Evolutionary conservation across 2,888 invertebrate genomes (phyloP).

Genomic region (Amblyteles armatorius): DNA sequence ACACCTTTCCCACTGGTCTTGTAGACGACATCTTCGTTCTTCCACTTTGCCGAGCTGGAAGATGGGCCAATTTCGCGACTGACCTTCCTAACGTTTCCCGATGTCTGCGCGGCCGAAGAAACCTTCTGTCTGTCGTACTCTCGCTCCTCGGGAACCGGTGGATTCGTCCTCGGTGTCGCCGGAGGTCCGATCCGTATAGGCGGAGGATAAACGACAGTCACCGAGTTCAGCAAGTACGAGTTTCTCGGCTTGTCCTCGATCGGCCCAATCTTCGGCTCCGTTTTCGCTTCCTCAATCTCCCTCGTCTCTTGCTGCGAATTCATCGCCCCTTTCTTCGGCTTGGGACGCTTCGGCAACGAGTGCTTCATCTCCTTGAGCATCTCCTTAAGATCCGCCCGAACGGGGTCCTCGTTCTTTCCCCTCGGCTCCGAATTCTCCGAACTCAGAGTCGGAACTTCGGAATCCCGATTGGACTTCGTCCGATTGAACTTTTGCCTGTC

Average conservation of each 20-base stretch:
- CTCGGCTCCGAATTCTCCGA: background rate
- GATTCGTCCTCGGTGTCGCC: constrained; percentile 6
- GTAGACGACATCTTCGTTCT: constrained; percentile 75
- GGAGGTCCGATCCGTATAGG: constrained; percentile 62
- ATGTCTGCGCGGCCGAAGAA: constrained; percentile 87
- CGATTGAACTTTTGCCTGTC: constrained; percentile 64
- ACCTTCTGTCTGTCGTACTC: constrained; percentile 84
- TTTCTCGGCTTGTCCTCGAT: constrained; percentile 24
- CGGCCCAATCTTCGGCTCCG: constrained; percentile 1
- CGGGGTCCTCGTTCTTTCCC: constrained; percentile 73
- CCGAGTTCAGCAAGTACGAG: constrained; percentile 42
- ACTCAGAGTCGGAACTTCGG: constrained; percentile 33
- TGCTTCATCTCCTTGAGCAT: constrained; percentile 92
- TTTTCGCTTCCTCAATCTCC: constrained; percentile 22
- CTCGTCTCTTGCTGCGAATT: constrained; percentile 50
- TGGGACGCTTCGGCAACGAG: constrained; percentile 88
- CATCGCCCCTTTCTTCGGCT: constrained; percentile 78
- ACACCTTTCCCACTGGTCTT: constrained; percentile 73
- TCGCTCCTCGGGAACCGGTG: constrained; percentile 44
- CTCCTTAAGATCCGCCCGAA: constrained; percentile 86
- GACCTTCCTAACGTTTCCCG: constrained; percentile 85
- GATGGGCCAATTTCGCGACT: constrained; percentile 69
- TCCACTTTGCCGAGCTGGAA: constrained; percentile 66
- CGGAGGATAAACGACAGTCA: constrained; percentile 63
- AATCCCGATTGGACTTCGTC: background rate